Evolutionary conservation across 2,797 vertebrate genomes (phyloP).

Genomic region (Cirrhinus molitorella): DNA sequence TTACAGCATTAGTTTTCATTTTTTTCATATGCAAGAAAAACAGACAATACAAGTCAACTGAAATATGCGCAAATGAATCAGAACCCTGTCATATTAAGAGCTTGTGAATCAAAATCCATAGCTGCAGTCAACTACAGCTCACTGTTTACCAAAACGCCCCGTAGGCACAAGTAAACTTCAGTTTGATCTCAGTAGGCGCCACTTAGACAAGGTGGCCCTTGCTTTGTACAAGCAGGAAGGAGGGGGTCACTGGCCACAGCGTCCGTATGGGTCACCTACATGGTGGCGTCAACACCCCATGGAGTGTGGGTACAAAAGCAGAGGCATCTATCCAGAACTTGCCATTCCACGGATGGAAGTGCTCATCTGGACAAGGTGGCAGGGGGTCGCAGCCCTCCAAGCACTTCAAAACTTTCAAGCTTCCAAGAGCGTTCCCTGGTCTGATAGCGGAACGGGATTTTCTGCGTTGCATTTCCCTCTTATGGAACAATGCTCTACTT

Average conservation of each 20-base stretch:
- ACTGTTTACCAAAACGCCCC: constrained; percentile 25
- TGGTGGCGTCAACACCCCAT: constrained; percentile 68
- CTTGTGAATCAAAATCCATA: not conserved
- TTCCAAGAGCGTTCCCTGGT: constrained; percentile 32
- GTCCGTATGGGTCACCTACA: constrained; percentile 74
- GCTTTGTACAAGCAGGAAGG: constrained; percentile 53
- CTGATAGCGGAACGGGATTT: constrained; percentile 38
- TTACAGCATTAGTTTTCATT: not conserved
- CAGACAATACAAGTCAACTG: not conserved
- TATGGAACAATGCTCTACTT: constrained; percentile 50
- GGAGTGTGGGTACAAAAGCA: constrained; percentile 72
- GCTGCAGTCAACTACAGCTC: not conserved
- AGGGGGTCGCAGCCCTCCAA: constrained; percentile 13
- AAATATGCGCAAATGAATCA: not conserved
- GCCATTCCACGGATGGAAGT: constrained; percentile 61
- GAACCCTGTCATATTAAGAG: not conserved
- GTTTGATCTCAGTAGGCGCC: constrained; percentile 14
- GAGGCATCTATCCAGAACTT: constrained; percentile 76
- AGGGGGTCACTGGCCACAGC: constrained; percentile 69
- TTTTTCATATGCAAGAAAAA: not conserved
- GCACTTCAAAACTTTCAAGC: constrained; percentile 51
- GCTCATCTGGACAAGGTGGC: constrained; percentile 34
- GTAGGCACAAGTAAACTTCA: not conserved
- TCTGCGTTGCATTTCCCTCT: not conserved
- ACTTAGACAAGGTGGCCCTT: constrained; percentile 37